Conservation (phyloP, 2,113 vertebrate genomes). For the Etia nguti region DNA sequence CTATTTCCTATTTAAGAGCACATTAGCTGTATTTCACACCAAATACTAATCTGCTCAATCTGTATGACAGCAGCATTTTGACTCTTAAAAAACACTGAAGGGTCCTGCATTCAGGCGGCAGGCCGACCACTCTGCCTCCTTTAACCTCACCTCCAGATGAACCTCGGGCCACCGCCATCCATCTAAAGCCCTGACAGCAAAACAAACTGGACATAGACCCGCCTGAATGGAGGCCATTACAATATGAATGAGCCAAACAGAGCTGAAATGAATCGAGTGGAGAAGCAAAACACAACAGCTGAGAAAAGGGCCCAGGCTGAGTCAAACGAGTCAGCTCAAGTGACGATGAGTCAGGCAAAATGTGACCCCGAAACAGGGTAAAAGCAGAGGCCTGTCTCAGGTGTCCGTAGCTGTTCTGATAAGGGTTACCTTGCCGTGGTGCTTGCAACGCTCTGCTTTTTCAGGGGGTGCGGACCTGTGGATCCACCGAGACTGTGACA, state of each 20-base stretch:
- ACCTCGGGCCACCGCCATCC: slow-evolving; percentile 61
- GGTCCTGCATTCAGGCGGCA: neutral
- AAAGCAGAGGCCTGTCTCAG: slow-evolving; percentile 9
- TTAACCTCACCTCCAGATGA: slow-evolving; percentile 70
- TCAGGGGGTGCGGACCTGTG: slow-evolving; percentile 24
- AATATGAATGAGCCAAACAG: slow-evolving; percentile 69
- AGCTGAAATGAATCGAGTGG: slow-evolving; percentile 56
- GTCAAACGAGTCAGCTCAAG: slow-evolving; percentile 40
- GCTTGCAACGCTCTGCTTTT: neutral
- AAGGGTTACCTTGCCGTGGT: slow-evolving; percentile 27
- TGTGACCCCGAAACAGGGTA: slow-evolving; percentile 22
- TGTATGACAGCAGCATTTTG: neutral
- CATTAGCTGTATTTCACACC: slow-evolving; percentile 39
- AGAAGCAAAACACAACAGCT: slow-evolving; percentile 36
- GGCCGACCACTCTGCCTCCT: slow-evolving; percentile 26
- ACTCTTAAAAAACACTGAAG: slow-evolving; percentile 3
- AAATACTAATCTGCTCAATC: slow-evolving; percentile 27
- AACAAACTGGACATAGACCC: slow-evolving; percentile 69
- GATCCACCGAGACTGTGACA: slow-evolving; percentile 45
- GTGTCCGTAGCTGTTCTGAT: slow-evolving; percentile 9
- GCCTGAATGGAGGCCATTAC: slow-evolving; percentile 66
- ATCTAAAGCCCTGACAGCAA: slow-evolving; percentile 65
- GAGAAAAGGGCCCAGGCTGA: slow-evolving; percentile 11
- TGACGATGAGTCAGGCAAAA: slow-evolving; percentile 51
- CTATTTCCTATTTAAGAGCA: slow-evolving; percentile 48